Base-by-base conservation (phyloP, 2,113 vertebrate genomes). In the Pristiophorus japonicus region DNA sequence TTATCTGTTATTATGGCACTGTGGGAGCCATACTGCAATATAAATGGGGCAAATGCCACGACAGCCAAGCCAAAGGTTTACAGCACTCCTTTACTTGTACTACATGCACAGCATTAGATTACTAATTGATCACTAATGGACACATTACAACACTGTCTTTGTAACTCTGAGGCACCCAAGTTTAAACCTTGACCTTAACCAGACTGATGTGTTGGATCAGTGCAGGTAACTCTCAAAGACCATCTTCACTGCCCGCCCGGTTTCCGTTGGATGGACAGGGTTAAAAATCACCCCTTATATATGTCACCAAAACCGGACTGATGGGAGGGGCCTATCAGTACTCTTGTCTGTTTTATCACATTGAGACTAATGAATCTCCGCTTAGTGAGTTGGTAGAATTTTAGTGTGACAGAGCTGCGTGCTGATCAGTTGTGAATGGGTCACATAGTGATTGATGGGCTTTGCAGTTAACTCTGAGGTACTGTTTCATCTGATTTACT, bases 391-490 rank as follows among this genome's bases (percentile, higher is more conserved):
- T 45, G 22, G 47, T 18, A 70, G 93, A 70, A 47, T 51, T 51
- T 67, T 47, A 67, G 42, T 47, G 42, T 94, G 93, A 94, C 93
- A 51, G 45, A 94, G 66, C n/a, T 34, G 93, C 47, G 70, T 51
- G 42, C 66, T 94, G 65, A 94, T 94, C 65, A 94, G 0, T 70
- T 94, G 93, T 94, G 93, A 94, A 55, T 70, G 65, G 66, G 93
- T 94, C 93, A 70, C 65, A 47, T 51, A 2, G 24, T 94, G 93
- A 94, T 94, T 94, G 93, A 94, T 94, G 93, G 66, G 93, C 66
- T 70, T 34, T 70, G 38, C 38, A 70, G 66, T 94, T 70, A 51
- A 70, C 93, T 94, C 93, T 30, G 93, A 94, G 93, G 93, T 47
- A 30, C 42, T 70, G 93, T 94, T 94, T 73, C 93, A 73, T 73